These are phyloP conservation scores for Amblyteles armatorius DNA, from an alignment of 2,888 invertebrate genomes.

Conservation along the genomic window DNA sequence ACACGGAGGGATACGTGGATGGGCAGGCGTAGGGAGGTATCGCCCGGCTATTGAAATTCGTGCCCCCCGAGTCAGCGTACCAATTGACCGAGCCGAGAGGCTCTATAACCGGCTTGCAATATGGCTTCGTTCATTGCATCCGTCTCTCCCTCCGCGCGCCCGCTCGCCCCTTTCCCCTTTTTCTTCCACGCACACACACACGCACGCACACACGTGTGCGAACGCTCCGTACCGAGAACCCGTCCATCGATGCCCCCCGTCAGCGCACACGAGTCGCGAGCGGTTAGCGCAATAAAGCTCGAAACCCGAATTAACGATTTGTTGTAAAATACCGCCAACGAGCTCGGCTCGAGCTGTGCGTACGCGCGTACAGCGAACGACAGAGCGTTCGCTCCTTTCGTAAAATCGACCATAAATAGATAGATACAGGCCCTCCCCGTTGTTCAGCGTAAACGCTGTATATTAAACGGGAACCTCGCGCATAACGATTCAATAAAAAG, in stretches of 20 bases:
- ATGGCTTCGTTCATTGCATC: constrained; percentile 65
- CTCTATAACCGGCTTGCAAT: constrained; percentile 66
- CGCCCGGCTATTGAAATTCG: constrained; percentile 58
- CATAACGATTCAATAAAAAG: constrained; percentile 2
- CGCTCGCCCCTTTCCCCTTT: constrained; percentile 3
- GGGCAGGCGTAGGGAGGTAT: constrained; percentile 18
- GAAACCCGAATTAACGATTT: constrained; percentile 59
- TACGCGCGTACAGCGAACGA: background rate
- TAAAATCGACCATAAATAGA: constrained; percentile 1
- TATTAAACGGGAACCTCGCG: background rate
- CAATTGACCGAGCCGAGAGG: constrained; percentile 65
- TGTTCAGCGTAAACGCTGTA: background rate
- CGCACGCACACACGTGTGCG: background rate
- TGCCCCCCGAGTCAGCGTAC: constrained; percentile 55
- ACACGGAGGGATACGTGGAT: constrained; percentile 14
- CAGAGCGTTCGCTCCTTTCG: background rate
- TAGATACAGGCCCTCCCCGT: background rate
- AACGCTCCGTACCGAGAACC: background rate
- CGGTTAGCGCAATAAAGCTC: constrained; percentile 50
- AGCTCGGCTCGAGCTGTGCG: background rate
- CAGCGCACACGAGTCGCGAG: constrained; percentile 13
- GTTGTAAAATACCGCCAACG: constrained; percentile 53
- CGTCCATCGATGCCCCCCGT: background rate
- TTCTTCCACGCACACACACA: constrained; percentile 1
- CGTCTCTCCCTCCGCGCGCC: constrained; percentile 25